phyloP scores from a whole-genome alignment of 92 coral and sea anemone genomes.

The Porites cylindrica region DNA sequence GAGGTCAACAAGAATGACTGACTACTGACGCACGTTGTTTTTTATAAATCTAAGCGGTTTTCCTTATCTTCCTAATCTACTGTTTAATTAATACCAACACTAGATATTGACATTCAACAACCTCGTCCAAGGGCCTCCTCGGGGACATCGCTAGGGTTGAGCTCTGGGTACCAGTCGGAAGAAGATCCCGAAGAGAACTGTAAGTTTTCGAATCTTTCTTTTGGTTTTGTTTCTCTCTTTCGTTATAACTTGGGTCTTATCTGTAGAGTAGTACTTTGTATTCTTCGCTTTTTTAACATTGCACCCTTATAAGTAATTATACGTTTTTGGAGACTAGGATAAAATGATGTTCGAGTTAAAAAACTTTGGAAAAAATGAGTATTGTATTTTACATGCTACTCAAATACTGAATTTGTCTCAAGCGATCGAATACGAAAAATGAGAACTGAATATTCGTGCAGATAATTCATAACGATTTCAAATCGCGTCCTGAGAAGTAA shows the following conservation, averaged over 20 bases:
- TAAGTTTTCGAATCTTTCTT: background rate
- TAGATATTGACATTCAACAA: conserved; percentile 36
- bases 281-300: no score
- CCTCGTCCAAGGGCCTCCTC: conserved; percentile 61
- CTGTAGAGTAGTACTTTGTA: background rate
- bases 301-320: no score
- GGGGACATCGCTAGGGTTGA: conserved; percentile 57
- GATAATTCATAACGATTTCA: no score
- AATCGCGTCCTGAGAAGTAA: no score
- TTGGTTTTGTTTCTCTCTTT: background rate
- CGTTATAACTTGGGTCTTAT: background rate
- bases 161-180: conserved; percentile 71
- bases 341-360: no score
- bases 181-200: conserved; percentile 46
- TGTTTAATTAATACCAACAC: background rate
- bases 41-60: background rate
- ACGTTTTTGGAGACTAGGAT: no score
- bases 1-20: background rate
- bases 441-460: no score
- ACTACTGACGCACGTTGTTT: background rate
- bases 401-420: no score
- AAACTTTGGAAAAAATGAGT: no score
- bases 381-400: no score
- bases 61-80: background rate
- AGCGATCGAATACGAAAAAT: no score